These are phyloP conservation scores for Mesembrinibis cayennensis DNA, from an alignment of 2,113 vertebrate genomes.

Conservation along the genomic window DNA sequence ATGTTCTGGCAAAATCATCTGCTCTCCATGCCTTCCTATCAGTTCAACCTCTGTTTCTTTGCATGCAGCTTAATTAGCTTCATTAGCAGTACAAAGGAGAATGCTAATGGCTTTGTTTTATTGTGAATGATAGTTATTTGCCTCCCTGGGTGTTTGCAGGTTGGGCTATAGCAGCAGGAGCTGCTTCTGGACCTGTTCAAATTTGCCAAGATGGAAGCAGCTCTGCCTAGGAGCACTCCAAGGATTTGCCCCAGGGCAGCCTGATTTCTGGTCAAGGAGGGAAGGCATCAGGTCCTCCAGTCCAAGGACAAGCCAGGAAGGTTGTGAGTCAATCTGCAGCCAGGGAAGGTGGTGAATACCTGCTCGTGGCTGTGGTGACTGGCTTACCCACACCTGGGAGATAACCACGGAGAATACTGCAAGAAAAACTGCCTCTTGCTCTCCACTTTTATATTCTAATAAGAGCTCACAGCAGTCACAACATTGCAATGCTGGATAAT, in stretches of 20 bases:
- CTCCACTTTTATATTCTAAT: neutral
- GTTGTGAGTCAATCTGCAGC: neutral
- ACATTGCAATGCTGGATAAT: slow-evolving; percentile 24
- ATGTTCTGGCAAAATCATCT: neutral
- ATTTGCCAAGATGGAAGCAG: neutral
- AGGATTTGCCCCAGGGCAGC: neutral
- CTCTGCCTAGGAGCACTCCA: neutral
- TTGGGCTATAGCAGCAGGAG: neutral
- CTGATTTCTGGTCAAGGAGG: fast-evolving
- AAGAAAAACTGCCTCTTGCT: slow-evolving; percentile 19
- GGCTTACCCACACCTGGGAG: slow-evolving; percentile 49
- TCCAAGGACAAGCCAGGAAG: neutral
- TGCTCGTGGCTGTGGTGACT: neutral
- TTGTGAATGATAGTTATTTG: neutral
- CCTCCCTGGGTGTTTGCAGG: neutral
- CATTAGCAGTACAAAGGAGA: slow-evolving; percentile 45
- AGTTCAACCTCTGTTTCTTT: slow-evolving; percentile 18
- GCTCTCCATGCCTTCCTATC: slow-evolving; percentile 14
- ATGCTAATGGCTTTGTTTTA: slow-evolving; percentile 20
- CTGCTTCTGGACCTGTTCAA: neutral
- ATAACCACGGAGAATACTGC: slow-evolving; percentile 30
- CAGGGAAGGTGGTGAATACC: neutral
- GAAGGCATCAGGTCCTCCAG: neutral
- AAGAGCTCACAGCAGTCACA: slow-evolving; percentile 57
- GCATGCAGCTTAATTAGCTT: slow-evolving; percentile 51